These are phyloP conservation scores for Phataginus tetradactyla DNA, from an alignment of 2,797 vertebrate genomes.

Conservation along the genomic window DNA sequence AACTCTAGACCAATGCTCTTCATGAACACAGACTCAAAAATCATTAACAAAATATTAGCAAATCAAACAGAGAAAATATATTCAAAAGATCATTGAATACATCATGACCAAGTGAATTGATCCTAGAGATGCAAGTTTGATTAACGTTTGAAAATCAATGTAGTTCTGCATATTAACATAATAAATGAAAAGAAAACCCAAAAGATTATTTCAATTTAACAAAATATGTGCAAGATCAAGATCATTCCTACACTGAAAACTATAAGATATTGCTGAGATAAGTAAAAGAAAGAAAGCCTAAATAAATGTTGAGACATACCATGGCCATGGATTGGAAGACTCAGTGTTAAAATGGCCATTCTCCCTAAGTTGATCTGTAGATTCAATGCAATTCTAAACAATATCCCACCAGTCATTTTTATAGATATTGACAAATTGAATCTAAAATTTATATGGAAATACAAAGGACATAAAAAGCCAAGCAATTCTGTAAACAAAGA, in stretches of 20 bases:
- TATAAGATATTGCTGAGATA: neutral
- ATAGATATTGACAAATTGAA: neutral
- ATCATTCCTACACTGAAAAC: neutral
- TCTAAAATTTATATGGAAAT: neutral
- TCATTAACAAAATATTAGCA: neutral
- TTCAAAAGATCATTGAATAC: neutral
- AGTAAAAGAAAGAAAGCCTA: neutral
- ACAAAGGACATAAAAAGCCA: neutral
- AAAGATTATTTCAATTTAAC: neutral
- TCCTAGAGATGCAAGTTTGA: neutral
- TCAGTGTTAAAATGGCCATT: neutral
- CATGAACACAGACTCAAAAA: neutral
- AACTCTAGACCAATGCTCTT: neutral
- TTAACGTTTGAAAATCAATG: neutral
- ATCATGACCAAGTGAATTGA: neutral
- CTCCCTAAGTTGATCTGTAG: neutral
- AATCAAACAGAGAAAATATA: constrained; percentile 7
- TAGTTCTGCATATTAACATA: neutral
- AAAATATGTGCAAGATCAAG: neutral
- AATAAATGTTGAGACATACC: neutral
- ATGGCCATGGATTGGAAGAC: neutral
- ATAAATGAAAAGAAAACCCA: neutral
- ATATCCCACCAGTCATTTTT: neutral
- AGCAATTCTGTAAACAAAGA: neutral
- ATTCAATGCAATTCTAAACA: neutral